These are phyloP conservation scores for Limnodromus scolopaceus DNA, from an alignment of 2,797 vertebrate genomes.

Conservation along the genomic window DNA sequence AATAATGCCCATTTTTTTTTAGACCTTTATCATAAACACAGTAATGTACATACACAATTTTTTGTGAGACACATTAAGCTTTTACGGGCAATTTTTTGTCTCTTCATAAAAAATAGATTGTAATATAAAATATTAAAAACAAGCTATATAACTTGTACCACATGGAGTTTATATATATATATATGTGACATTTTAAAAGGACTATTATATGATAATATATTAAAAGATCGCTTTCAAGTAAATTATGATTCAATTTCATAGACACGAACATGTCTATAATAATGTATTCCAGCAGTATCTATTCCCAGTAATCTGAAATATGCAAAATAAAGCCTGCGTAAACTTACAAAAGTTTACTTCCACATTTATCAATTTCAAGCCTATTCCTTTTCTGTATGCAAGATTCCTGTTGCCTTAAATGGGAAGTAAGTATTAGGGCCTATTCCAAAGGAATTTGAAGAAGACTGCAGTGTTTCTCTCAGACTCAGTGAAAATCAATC, in stretches of 20 bases:
- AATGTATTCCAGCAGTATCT: conserved; percentile 18
- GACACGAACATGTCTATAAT: not conserved
- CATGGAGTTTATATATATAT: not conserved
- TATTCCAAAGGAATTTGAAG: not conserved
- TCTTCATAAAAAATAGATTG: conserved; percentile 50
- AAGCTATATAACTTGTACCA: conserved; percentile 29
- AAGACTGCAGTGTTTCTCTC: not conserved
- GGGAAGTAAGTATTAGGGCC: not conserved
- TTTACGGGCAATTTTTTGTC: not conserved
- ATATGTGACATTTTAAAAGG: not conserved
- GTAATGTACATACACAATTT: not conserved
- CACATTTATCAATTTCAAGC: not conserved
- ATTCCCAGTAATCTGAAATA: conserved; percentile 38
- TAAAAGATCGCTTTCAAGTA: conserved; percentile 58
- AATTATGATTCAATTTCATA: conserved; percentile 33
- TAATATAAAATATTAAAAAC: conserved; percentile 53
- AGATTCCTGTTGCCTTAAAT: not conserved
- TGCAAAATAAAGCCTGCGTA: conserved; percentile 21
- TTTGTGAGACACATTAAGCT: not conserved
- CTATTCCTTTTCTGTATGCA: not conserved
- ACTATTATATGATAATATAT: conserved; percentile 42
- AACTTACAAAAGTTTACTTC: not conserved
- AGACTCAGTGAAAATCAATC: not conserved
- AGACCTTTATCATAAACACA: not conserved
- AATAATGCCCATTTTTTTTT: conserved; percentile 16